Percentiles rank a stretch among this genome's conserved stretches.
phyloP scores from a whole-genome alignment of 2,797 vertebrate genomes.

The Rhinophrynus dorsalis region DNA sequence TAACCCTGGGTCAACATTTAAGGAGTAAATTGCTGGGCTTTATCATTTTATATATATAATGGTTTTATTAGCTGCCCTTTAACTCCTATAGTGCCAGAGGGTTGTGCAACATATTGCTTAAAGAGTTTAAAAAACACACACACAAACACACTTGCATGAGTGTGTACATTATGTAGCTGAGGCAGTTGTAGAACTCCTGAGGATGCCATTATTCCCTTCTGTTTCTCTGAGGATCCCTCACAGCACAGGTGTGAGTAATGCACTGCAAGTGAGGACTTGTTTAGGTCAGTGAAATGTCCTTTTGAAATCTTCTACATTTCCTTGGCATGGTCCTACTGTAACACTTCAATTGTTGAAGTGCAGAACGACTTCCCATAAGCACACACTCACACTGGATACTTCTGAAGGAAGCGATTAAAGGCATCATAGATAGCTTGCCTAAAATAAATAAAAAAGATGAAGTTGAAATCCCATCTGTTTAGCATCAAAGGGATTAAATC shows the following conservation, averaged over 20 bases:
- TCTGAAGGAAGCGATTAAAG: constrained; percentile 87
- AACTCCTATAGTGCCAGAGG: too few species aligned
- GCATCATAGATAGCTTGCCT: constrained; percentile 95
- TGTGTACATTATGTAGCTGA: neutral
- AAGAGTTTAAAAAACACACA: too few species aligned
- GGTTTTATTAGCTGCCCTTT: too few species aligned
- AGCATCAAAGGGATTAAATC: too few species aligned
- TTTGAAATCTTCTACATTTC: neutral
- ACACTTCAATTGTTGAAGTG: neutral
- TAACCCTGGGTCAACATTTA: too few species aligned
- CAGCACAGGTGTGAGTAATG: neutral
- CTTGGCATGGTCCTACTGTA: neutral
- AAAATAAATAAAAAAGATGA: constrained; percentile 47
- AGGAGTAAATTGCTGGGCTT: too few species aligned
- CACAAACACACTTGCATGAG: neutral
- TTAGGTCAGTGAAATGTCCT: neutral
- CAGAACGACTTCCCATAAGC: constrained; percentile 13
- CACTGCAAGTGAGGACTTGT: neutral
- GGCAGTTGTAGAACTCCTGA: neutral
- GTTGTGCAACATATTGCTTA: too few species aligned
- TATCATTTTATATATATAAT: too few species aligned
- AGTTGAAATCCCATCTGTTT: too few species aligned
- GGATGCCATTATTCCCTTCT: neutral
- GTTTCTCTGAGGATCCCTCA: neutral
- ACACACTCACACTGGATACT: constrained; percentile 72